Percentiles rank a stretch among this genome's conserved stretches.
Conservation (phyloP, 1,140 invertebrate species). For the Trichonephila inaurata region DNA sequence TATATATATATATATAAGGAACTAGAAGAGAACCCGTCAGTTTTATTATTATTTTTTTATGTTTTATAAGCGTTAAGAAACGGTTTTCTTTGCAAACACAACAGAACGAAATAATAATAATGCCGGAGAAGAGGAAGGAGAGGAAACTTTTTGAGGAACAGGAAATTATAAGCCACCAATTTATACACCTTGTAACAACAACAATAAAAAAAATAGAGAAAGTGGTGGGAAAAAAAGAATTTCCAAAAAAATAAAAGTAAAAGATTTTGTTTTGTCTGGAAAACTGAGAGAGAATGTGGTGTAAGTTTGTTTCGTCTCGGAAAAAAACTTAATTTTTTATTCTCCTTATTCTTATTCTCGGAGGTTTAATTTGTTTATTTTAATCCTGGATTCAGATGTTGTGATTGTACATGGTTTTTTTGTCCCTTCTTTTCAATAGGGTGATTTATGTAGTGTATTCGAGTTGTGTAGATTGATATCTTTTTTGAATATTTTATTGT, state of each 20-base stretch:
- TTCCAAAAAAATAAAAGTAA: constrained; percentile 47
- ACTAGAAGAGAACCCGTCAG: not conserved
- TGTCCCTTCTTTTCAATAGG: too few relatives aligned
- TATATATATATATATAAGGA: constrained; percentile 16
- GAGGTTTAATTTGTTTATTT: constrained; percentile 28
- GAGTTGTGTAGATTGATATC: not conserved
- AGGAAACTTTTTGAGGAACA: constrained; percentile 47
- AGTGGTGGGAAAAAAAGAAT: constrained; percentile 52
- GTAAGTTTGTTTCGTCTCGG: not conserved
- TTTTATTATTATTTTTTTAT: not conserved
- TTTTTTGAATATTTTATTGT: not conserved
- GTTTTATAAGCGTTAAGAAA: constrained; percentile 15
- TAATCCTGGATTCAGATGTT: not conserved
- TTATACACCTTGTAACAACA: constrained; percentile 69
- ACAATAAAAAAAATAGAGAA: constrained; percentile 56
- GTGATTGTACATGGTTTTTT: not conserved
- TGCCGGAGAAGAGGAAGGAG: not conserved
- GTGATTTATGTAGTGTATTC: not conserved
- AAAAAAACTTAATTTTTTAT: not conserved
- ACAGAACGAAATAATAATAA: constrained; percentile 42
- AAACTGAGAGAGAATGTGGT: not conserved
- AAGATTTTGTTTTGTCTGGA: constrained; percentile 72
- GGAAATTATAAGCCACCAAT: constrained; percentile 76
- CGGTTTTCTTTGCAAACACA: not conserved
- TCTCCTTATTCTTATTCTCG: not conserved